Percentiles rank a stretch among this genome's conserved stretches.
Conservation (phyloP, 2,888 invertebrate species). For the Chrysodeixis includens region DNA sequence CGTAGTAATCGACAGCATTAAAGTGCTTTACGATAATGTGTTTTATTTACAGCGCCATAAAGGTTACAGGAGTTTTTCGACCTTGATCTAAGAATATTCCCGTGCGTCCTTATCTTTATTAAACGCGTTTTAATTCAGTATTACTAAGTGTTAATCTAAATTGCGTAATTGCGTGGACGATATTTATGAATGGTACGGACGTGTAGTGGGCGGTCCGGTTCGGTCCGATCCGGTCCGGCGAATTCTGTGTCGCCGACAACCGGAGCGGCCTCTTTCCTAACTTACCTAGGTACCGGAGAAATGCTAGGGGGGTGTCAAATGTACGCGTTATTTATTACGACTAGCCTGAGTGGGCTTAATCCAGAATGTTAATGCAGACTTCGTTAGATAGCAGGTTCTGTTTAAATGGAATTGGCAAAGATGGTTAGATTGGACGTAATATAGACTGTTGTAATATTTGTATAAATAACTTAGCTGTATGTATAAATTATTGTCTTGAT, state of each 20-base stretch:
- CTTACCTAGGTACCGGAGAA: conserved; percentile 57
- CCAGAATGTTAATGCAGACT: conserved; percentile 39
- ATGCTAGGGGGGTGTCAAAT: conserved; percentile 55
- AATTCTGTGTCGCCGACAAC: conserved; percentile 74
- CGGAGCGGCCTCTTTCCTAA: conserved; percentile 63
- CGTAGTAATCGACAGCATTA: conserved; percentile 32
- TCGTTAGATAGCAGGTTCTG: conserved; percentile 21
- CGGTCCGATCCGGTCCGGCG: conserved; percentile 77
- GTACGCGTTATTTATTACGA: conserved; percentile 46
- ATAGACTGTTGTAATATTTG: not conserved
- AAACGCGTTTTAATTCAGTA: conserved; percentile 68
- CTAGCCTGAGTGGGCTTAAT: conserved; percentile 38
- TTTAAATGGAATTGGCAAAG: conserved; percentile 16
- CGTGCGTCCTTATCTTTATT: conserved; percentile 58
- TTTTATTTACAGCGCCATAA: conserved; percentile 40
- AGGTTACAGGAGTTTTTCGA: conserved; percentile 30
- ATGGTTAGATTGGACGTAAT: not conserved
- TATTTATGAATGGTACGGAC: conserved; percentile 81
- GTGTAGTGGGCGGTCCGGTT: conserved; percentile 85
- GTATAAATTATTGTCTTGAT: not conserved
- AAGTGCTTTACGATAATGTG: conserved; percentile 28
- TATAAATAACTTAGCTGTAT: too few relatives aligned
- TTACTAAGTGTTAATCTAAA: conserved; percentile 70
- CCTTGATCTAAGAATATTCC: conserved; percentile 58
- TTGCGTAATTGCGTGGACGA: conserved; percentile 80